These are phyloP conservation scores for Spisula subtruncata DNA, from an alignment of 2,888 invertebrate genomes.

Conservation along the genomic window DNA sequence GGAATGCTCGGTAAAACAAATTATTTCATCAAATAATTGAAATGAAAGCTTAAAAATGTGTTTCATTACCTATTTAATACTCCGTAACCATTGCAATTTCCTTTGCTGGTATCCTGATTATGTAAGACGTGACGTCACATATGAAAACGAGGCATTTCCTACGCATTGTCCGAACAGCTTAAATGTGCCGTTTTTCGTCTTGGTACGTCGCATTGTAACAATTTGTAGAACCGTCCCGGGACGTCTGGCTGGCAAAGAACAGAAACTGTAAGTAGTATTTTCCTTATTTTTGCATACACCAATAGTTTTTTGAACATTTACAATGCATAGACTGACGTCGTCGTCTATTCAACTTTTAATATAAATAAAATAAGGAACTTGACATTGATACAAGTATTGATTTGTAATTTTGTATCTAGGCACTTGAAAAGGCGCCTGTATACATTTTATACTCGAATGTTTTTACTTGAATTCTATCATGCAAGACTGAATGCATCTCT, in stretches of 20 bases:
- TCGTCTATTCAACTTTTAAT: too few species aligned
- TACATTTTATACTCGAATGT: too few species aligned
- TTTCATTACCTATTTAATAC: not conserved
- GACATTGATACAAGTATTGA: too few species aligned
- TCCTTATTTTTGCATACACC: too few species aligned
- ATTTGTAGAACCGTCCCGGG: not conserved
- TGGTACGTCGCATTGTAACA: not conserved
- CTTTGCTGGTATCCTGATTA: not conserved
- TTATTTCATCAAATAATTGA: not conserved
- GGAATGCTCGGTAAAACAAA: not conserved
- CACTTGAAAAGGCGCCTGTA: too few species aligned
- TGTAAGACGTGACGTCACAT: not conserved
- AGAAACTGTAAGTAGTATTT: not conserved
- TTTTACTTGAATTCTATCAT: too few species aligned
- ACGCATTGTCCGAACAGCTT: not conserved
- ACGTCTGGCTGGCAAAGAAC: not conserved
- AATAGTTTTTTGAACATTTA: too few species aligned
- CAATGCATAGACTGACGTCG: too few species aligned
- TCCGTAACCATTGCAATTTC: not conserved
- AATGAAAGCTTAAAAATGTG: not conserved
- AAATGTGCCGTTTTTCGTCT: not conserved
- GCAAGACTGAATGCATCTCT: too few species aligned
- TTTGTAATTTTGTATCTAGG: too few species aligned
- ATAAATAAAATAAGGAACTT: too few species aligned
- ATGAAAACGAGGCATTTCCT: not conserved